phyloP scores from a whole-genome alignment of 1,140 invertebrate species.

The Cotesia glomerata region DNA sequence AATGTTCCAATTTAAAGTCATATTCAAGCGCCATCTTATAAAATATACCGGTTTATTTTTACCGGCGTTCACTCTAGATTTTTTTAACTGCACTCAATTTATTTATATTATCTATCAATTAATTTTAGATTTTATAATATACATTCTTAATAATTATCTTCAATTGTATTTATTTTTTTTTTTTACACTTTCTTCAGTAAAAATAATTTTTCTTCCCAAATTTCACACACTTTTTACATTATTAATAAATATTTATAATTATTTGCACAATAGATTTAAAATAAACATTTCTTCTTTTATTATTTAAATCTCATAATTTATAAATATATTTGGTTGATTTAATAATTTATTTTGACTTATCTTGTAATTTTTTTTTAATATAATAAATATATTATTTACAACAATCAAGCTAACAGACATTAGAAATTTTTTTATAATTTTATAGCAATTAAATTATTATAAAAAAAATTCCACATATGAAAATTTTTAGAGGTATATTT shows the following conservation, averaged over 20 bases:
- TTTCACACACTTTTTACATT: not conserved
- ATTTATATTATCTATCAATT: not conserved
- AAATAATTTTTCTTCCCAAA: not conserved
- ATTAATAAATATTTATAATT: not conserved
- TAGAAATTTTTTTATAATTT: too few relatives aligned
- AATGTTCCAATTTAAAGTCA: too few relatives aligned
- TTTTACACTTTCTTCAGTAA: not conserved
- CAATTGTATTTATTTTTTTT: not conserved
- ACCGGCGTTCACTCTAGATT: not conserved
- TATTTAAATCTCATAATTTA: not conserved
- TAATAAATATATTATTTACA: not conserved
- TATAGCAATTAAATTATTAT: too few relatives aligned
- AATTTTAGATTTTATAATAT: not conserved
- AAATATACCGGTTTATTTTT: not conserved
- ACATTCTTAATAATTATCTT: not conserved
- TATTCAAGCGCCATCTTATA: too few relatives aligned
- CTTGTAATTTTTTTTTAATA: not conserved
- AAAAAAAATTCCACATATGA: too few relatives aligned
- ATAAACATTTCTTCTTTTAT: not conserved
- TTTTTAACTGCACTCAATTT: not conserved
- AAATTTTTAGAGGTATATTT: too few relatives aligned
- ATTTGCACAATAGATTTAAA: too few relatives aligned
- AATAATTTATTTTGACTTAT: not conserved
- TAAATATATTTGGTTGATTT: not conserved
- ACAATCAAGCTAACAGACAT: too few relatives aligned